Evolutionary conservation across 35 echinoderm and acorn worm species (phyloP), one percentile per base, ranked within the genome.

Genomic region (Chiridota heheva): DNA sequence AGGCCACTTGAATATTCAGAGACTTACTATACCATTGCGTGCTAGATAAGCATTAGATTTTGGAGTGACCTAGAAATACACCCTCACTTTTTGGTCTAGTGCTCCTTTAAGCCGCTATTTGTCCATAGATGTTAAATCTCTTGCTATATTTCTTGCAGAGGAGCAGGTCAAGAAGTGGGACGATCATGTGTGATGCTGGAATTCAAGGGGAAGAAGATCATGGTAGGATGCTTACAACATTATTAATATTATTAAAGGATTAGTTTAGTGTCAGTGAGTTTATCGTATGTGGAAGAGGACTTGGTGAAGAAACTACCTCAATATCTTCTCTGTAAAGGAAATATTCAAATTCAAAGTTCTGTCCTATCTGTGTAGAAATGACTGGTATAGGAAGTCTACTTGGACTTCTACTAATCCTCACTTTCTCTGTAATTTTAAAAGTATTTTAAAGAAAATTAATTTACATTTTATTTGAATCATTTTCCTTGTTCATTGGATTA

Each of bases 201-300:
- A 46, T 98, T 98, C 40, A 98, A 98, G 78, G 94, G 94, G 61
- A 98, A 98, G 57, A 98, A 87, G 60, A 88, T 98, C 45, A 98
- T 98, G 94, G 94, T 98, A 77, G 70, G 82, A 34, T 3, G 12
- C 22, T 69, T 3, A 13, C 0, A 1, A 58, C 30, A 27, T 76
- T 87, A 25, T 72, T 42, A 25, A 13, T 72, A 8, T 6, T 69
- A 69, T 5, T 61, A 30, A 6, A 4, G 4, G n/a, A n/a, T n/a
- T n/a, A n/a, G n/a, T n/a, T n/a, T n/a, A n/a, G n/a, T n/a, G n/a
- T n/a, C n/a, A n/a, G n/a, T n/a, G n/a, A n/a, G n/a, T n/a, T n/a
- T n/a, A n/a, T n/a, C n/a, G n/a, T n/a, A n/a, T n/a, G n/a, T n/a
- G n/a, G n/a, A n/a, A n/a, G n/a, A n/a, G n/a, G n/a, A n/a, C n/a